phyloP scores from a whole-genome alignment of 2,113 vertebrate species.

The Oenanthe oenanthe region DNA sequence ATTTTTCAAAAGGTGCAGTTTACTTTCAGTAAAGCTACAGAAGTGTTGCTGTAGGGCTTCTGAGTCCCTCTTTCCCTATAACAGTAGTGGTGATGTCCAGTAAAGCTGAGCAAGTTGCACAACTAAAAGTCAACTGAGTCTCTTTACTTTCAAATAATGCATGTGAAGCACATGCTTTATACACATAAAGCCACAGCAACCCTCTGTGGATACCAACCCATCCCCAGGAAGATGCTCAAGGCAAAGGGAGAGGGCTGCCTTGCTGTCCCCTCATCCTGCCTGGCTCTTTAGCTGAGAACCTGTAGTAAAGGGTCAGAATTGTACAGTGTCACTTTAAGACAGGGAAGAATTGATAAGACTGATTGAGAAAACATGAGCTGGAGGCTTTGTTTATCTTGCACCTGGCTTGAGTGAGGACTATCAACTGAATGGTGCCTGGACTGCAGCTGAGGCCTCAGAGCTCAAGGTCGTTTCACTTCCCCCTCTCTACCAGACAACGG shows the following conservation, averaged over 20 bases:
- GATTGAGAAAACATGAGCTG: not conserved
- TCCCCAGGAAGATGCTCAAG: not conserved
- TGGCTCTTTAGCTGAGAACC: not conserved
- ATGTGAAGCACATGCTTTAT: not conserved
- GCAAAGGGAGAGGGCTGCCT: fast-evolving
- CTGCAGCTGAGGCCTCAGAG: not conserved
- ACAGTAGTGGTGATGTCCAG: not conserved
- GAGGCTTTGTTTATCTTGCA: not conserved
- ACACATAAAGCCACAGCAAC: not conserved
- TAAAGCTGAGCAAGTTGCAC: not conserved
- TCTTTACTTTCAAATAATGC: not conserved
- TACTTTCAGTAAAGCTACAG: not conserved
- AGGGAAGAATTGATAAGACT: not conserved
- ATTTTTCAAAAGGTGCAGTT: not conserved
- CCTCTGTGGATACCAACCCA: fast-evolving
- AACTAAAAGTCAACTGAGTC: not conserved
- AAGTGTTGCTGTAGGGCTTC: not conserved
- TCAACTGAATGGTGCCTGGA: not conserved
- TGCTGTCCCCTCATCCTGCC: fast-evolving
- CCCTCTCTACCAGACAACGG: not conserved
- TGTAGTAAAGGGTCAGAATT: not conserved
- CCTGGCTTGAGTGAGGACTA: not conserved
- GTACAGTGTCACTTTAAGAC: not conserved
- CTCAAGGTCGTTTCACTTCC: not conserved
- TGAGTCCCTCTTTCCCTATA: not conserved